These are phyloP conservation scores for Scyliorhinus canicula DNA, from an alignment of 2,797 vertebrate genomes.

Conservation along the genomic window DNA sequence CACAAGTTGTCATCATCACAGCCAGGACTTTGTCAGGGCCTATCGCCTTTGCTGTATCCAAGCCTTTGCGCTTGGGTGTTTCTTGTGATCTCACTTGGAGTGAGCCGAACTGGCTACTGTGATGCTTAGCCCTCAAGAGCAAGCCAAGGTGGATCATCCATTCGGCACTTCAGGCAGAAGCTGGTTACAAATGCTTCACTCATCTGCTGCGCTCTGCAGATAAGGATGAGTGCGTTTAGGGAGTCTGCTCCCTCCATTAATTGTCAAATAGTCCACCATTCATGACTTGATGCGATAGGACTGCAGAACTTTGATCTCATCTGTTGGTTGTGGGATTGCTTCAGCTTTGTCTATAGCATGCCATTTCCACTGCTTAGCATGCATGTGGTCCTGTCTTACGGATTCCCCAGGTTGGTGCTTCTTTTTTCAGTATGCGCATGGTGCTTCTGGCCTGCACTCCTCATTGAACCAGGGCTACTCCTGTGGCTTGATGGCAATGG, in stretches of 20 bases:
- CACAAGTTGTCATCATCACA: neutral
- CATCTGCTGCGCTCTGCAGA: neutral
- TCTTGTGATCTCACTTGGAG: neutral
- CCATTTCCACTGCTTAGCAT: neutral
- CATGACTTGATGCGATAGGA: neutral
- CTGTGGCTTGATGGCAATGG: neutral
- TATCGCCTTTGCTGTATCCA: neutral
- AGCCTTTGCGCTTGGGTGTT: no score
- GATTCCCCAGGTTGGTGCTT: neutral
- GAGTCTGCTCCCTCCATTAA: neutral
- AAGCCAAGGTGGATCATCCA: neutral
- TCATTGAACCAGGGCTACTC: neutral
- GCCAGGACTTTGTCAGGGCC: neutral
- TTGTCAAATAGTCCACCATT: neutral
- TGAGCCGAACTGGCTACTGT: neutral
- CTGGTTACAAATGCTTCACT: neutral
- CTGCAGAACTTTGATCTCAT: neutral
- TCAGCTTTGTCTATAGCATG: neutral
- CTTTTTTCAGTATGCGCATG: neutral
- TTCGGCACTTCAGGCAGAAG: neutral
- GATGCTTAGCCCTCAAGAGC: neutral
- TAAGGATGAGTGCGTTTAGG: neutral
- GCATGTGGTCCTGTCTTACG: neutral
- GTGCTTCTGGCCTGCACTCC: neutral
- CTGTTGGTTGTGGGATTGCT: neutral